Conservation (phyloP, 1,140 invertebrate species). For the Drepana arcuata region DNA sequence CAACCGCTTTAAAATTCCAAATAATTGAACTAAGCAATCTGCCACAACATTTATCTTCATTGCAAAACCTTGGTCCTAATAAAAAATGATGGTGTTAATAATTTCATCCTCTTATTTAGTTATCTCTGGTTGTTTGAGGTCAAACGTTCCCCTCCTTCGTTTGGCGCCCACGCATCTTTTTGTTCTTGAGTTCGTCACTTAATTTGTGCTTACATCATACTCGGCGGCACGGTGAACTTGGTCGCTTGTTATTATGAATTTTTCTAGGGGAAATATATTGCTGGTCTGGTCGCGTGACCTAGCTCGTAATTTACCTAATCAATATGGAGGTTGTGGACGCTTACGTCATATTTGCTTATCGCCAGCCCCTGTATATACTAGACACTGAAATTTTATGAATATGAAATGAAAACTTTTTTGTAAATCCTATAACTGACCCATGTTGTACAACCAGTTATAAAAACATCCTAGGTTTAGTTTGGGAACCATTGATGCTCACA, state of each 20-base stretch:
- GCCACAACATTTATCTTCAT: no score
- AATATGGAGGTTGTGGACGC: slow-evolving; percentile 40
- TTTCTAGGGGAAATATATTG: slow-evolving; percentile 3
- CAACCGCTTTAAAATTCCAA: no score
- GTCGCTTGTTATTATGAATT: no score
- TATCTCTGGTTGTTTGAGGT: slow-evolving; percentile 12
- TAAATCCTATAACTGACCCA: no score
- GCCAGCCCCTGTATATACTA: slow-evolving; percentile 29
- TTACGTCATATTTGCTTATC: slow-evolving; percentile 39
- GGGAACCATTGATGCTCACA: no score
- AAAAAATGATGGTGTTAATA: no score
- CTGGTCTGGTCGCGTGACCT: slow-evolving; percentile 44
- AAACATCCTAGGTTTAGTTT: no score
- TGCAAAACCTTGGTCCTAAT: no score
- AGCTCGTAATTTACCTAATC: slow-evolving; percentile 40
- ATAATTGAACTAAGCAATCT: no score
- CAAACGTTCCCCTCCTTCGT: slow-evolving; percentile 2
- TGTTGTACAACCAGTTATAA: no score
- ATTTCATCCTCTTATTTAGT: slow-evolving; percentile 8
- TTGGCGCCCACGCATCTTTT: slow-evolving; percentile 1
- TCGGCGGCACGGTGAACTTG: no score
- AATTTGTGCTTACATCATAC: background rate
- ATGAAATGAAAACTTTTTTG: slow-evolving; percentile 12
- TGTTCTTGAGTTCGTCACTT: background rate
- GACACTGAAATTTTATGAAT: no score